Conservation (phyloP, 2,797 vertebrate species). For the Propithecus deckenii region DNA sequence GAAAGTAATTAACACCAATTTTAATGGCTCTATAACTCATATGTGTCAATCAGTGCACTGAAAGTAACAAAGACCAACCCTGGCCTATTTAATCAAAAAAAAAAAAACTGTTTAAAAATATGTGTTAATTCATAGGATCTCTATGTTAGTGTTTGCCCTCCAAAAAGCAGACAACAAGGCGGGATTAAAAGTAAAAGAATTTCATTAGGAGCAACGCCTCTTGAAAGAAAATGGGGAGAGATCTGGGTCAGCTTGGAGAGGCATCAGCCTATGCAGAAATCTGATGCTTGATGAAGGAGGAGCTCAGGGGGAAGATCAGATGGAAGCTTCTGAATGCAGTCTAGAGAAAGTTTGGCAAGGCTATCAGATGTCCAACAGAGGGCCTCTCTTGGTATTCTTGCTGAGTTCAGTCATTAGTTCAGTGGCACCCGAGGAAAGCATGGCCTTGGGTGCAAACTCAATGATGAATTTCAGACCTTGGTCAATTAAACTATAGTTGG, state of each 20-base stretch:
- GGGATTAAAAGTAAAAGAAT: background rate
- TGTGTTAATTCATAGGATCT: background rate
- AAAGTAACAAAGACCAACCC: background rate
- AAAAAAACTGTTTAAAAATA: background rate
- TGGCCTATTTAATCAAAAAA: conserved; percentile 5
- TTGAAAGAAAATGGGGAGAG: conserved; percentile 6
- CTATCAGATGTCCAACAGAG: background rate
- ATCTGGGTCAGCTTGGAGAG: background rate
- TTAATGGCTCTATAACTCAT: background rate
- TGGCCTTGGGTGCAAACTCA: background rate
- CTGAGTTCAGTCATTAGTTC: background rate
- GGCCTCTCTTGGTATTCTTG: background rate
- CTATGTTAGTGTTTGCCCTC: background rate
- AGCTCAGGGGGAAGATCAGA: too few relatives aligned
- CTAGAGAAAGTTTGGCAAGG: background rate
- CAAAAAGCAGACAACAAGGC: background rate
- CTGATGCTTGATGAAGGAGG: background rate
- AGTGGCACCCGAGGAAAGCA: background rate
- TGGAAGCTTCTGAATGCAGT: background rate
- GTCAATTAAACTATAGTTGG: background rate
- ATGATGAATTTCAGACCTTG: background rate
- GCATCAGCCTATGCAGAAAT: background rate
- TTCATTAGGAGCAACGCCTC: background rate
- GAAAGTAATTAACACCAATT: conserved; percentile 12
- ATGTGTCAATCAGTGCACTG: background rate